A percentile compares a stretch with the other conserved stretches of the same genome.
phyloP scores from a whole-genome alignment of 2,888 invertebrate genomes.

The Ichneumoninae sp. region DNA sequence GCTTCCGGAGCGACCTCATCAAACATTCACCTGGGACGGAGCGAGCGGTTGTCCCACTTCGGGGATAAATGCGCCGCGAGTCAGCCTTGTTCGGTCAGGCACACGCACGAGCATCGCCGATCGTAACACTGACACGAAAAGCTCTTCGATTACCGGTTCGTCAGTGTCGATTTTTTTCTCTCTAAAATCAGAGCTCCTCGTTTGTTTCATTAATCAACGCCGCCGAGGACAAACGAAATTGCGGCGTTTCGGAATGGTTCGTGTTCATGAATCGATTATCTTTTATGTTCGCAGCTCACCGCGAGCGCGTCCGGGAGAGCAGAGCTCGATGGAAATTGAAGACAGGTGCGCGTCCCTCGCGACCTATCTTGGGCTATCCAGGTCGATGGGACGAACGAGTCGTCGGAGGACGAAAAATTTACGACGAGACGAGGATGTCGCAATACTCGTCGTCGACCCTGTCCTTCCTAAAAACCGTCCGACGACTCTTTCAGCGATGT shows the following conservation, averaged over 20 bases:
- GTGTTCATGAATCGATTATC: constrained; percentile 15
- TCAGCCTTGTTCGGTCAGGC: constrained; percentile 31
- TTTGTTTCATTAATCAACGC: background rate
- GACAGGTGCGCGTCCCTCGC: constrained; percentile 10
- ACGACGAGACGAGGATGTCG: background rate
- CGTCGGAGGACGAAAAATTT: background rate
- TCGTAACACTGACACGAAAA: constrained; percentile 56
- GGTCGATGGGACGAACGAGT: constrained; percentile 49
- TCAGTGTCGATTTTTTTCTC: background rate
- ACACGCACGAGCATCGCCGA: constrained; percentile 11
- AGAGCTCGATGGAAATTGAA: constrained; percentile 16
- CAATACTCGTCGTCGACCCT: no score
- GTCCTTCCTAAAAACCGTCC: no score
- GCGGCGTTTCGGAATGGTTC: background rate
- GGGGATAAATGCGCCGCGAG: constrained; percentile 20
- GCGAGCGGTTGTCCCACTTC: constrained; percentile 50
- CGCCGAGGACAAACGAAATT: background rate
- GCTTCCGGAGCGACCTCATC: constrained; percentile 55
- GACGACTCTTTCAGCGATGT: no score
- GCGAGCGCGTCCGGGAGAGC: constrained; percentile 12
- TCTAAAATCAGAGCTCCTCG: background rate
- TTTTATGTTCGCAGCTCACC: constrained; percentile 14
- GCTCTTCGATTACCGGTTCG: background rate
- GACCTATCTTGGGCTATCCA: constrained; percentile 58
- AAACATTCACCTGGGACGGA: constrained; percentile 58